phyloP scores from a whole-genome alignment of 1,140 invertebrate genomes.

The Anthonomus grandis region DNA sequence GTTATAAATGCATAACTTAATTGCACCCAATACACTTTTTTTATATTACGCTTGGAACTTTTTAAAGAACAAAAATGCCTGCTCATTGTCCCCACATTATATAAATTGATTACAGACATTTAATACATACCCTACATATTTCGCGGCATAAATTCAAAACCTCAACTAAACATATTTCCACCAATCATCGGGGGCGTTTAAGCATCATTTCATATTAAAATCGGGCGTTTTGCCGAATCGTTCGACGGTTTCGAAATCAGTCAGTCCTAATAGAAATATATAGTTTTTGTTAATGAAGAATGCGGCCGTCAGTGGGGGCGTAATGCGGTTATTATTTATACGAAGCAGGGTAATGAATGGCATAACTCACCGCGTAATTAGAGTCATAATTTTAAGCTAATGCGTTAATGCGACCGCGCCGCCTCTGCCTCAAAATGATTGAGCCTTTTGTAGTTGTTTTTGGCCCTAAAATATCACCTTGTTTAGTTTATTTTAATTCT shows the following conservation, averaged over 20 bases:
- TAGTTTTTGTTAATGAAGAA: slow-evolving; percentile 49
- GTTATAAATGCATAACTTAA: too few relatives aligned
- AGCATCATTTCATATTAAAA: slow-evolving; percentile 43
- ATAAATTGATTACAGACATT: too few relatives aligned
- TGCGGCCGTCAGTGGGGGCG: slow-evolving; percentile 38
- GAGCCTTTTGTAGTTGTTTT: slow-evolving; percentile 38
- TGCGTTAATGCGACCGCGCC: slow-evolving; percentile 45
- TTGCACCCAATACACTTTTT: too few relatives aligned
- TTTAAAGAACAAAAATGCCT: too few relatives aligned
- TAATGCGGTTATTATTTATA: slow-evolving; percentile 48
- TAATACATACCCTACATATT: too few relatives aligned
- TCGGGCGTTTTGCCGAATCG: slow-evolving; percentile 26
- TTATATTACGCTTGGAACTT: too few relatives aligned
- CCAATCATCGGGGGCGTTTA: background rate
- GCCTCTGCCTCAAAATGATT: slow-evolving; percentile 47
- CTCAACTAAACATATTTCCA: too few relatives aligned
- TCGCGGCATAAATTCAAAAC: too few relatives aligned
- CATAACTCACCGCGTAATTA: slow-evolving; percentile 48
- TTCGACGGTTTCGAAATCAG: slow-evolving; percentile 33
- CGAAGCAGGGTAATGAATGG: slow-evolving; percentile 42
- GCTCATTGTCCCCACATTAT: too few relatives aligned
- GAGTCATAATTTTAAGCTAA: slow-evolving; percentile 48
- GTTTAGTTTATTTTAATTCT: slow-evolving; percentile 27
- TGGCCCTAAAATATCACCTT: slow-evolving; percentile 20
- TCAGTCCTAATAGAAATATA: slow-evolving; percentile 47